Percentiles rank a stretch among this genome's conserved stretches.
Conservation (phyloP, 2,797 vertebrate species). For the Podarcis lilfordi region DNA sequence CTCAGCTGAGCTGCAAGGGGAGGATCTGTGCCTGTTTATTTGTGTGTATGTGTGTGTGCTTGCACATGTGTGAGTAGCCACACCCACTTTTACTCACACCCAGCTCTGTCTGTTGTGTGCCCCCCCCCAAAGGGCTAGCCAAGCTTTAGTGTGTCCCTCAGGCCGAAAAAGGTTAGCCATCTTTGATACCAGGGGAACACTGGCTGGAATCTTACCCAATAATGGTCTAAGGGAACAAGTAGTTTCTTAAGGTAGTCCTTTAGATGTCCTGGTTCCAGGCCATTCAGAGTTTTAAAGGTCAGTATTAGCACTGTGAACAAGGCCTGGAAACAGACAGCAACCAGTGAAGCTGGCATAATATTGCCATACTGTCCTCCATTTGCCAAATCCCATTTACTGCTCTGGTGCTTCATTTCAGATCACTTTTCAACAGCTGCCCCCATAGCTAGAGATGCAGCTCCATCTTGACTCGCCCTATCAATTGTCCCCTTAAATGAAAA, state of each 20-base stretch:
- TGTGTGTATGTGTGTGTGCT: too few relatives aligned
- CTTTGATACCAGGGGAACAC: not conserved
- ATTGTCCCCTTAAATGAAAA: not conserved
- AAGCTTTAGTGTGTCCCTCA: too few relatives aligned
- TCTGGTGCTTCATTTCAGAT: not conserved
- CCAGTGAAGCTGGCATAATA: not conserved
- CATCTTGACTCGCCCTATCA: not conserved
- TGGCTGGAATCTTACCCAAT: not conserved
- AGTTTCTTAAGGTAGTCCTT: not conserved
- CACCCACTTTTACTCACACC: too few relatives aligned
- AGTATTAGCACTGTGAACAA: too few relatives aligned
- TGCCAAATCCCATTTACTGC: not conserved
- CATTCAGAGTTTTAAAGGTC: not conserved
- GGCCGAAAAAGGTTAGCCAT: too few relatives aligned
- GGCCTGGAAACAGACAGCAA: not conserved
- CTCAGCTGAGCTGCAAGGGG: too few relatives aligned
- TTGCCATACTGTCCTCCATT: not conserved
- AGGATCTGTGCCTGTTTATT: too few relatives aligned
- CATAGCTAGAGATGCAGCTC: not conserved
- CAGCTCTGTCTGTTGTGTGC: too few relatives aligned
- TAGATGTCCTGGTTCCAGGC: not conserved
- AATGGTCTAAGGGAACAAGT: not conserved
- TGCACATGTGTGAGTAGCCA: too few relatives aligned
- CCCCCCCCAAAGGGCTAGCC: too few relatives aligned
- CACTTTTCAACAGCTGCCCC: not conserved